Base-by-base conservation (phyloP, 1,140 invertebrate species). In the Steinernema feltiae region DNA sequence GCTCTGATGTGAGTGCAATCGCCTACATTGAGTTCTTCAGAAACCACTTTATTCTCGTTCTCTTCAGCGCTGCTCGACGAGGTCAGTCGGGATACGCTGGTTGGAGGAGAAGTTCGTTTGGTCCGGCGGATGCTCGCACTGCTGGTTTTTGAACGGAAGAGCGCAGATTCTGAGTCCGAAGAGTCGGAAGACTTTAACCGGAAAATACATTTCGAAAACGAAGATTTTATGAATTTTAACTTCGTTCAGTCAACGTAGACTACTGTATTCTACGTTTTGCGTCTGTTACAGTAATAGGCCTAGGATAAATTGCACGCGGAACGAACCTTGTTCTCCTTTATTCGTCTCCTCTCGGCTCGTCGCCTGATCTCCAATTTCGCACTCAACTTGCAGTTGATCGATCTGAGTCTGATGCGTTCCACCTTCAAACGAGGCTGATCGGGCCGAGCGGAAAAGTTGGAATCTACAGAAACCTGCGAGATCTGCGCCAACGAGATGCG, bases 371-470 rank as follows among this genome's bases (percentile, higher is more conserved):
- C 53, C 53, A 63, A 21, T 27, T 63, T 63, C 24, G 53, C 53
- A 21, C 24, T 63, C 15, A 63, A 27, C 24, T 63, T 63, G 53
- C 53, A 63, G 53, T 63, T 63, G 53, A 63, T 63, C 53, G 53
- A 63, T 21, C 24, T 63, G 53, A 63, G 53, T 27, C 53, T 7
- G 53, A 63, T 63, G 12, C 53, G 53, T 27, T 63, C 53, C 12
- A 63, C 24, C 24, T 63, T 63, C 12, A 63, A 21, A 17, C 53
- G 2, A 3, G 53, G 12, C 12, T 12, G 24, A 21, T 63, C 53
- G 12, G 24, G 53, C 3, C 53, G 15, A 27, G 53, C 53, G 24
- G 53, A n/a, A 27, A 63, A 63, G 24, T 63, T 63, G 2, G 53
- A 63, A 21, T 63, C 53, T 21, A 63, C 53, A 27, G 53, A 63